These are phyloP conservation scores for Dioctria linearis DNA, from an alignment of 2,888 invertebrate species.

Conservation along the genomic window DNA sequence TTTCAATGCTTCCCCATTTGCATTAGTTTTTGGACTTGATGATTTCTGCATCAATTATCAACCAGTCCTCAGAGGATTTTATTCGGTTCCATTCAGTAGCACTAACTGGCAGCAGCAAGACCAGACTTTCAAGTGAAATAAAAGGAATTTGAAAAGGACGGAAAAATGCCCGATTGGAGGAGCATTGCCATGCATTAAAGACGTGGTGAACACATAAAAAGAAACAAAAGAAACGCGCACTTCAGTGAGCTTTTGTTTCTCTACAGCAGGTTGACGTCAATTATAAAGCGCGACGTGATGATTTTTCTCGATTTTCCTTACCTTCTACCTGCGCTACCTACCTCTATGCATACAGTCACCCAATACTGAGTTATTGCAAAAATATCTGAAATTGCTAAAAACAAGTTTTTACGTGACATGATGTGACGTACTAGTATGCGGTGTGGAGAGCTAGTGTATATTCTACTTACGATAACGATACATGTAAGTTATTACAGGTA, in stretches of 20 bases:
- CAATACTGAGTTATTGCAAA: too few species aligned
- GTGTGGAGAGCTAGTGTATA: too few species aligned
- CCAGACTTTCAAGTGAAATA: not conserved
- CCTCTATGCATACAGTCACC: too few species aligned
- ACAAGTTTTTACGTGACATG: too few species aligned
- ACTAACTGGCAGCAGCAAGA: not conserved
- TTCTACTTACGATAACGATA: too few species aligned
- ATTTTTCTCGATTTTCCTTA: not conserved
- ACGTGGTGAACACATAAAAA: not conserved
- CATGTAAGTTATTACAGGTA: too few species aligned
- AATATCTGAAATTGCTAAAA: too few species aligned
- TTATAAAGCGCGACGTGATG: constrained; percentile 4
- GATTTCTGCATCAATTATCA: not conserved
- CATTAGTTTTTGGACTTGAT: constrained; percentile 1
- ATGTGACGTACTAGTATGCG: too few species aligned
- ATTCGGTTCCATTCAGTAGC: not conserved
- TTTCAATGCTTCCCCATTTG: not conserved
- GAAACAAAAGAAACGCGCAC: not conserved
- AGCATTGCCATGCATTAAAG: not conserved
- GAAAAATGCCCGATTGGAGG: not conserved
- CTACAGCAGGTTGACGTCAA: not conserved
- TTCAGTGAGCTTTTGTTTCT: not conserved
- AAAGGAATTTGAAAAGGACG: not conserved
- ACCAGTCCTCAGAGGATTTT: not conserved
- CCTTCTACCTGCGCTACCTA: not conserved